Evolutionary conservation across 2,888 invertebrate genomes (phyloP).

Genomic region (Alentia gelatinosa): DNA sequence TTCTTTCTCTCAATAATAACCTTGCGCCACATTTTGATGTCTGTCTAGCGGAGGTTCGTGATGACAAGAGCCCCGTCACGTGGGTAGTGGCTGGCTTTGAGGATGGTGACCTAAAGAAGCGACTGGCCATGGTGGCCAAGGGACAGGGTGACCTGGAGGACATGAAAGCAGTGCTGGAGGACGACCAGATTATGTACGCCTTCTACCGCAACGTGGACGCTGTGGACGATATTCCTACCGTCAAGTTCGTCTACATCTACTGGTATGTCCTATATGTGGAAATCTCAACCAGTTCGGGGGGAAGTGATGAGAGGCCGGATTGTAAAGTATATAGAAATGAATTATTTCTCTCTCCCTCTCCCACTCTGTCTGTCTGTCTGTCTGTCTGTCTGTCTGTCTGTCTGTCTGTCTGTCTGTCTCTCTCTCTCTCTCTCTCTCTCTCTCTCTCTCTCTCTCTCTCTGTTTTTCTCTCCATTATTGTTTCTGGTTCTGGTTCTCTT

Average conservation of each 20-base stretch:
- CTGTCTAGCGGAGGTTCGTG: conserved; percentile 67
- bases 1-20: no score
- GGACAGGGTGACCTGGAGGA: conserved; percentile 73
- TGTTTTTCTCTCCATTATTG: not conserved
- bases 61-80: conserved; percentile 67
- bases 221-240: conserved; percentile 76
- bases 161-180: conserved; percentile 68
- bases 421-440: not conserved
- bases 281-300: not conserved
- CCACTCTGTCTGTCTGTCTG: no score
- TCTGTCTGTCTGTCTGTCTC: not conserved
- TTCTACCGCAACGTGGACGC: conserved; percentile 74
- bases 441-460: not conserved
- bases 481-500: no score
- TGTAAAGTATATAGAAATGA: no score
- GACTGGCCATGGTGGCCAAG: conserved; percentile 66
- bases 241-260: conserved; percentile 78
- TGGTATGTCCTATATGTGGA: conserved; percentile 71
- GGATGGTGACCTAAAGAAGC: conserved; percentile 69
- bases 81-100: conserved; percentile 74
- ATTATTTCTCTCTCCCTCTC: no score
- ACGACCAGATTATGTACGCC: conserved; percentile 75
- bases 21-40: no score
- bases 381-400: no score
- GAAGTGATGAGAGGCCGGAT: not conserved